Evolutionary conservation across 2,113 vertebrate species (phyloP), one percentile per base, ranked within the genome.

Genomic region (Pluvialis apricaria): DNA sequence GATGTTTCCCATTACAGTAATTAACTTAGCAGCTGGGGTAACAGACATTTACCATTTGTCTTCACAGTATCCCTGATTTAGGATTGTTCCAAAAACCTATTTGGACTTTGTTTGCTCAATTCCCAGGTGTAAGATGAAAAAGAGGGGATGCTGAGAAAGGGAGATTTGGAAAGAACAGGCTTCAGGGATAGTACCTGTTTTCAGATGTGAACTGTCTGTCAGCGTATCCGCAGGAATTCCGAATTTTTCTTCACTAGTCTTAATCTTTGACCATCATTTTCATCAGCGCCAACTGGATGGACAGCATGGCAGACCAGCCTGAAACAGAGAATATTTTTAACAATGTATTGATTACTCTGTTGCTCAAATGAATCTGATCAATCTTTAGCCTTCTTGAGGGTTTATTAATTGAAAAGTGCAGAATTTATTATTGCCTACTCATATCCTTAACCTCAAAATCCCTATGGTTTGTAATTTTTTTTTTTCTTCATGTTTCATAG

Each of bases 1-100:
- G 98, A 98, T 98, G 97, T 98, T 98, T 98, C 97, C 97, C 97
- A 98, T 98, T 98, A 98, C 92, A 97, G 97, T 98, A 98, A 98
- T 98, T 98, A 98, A 98, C 97, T 97, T 97, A 98, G 97, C 98
- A 98, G 97, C 98, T 98, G 98, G 98, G 97, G 96, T 80, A 98
- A 95, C 94, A 97, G 97, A 97, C 97, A 97, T 98, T 98, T 98
- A 97, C 96, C 97, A 97, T 98, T 98, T 97, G 94, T 98, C 98
- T 98, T 98, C 97, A 94, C 96, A 93, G 96, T 97, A 94, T 91
- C 91, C 96, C 94, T 97, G 94, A 84, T 96, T 95, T 94, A 97
- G 95, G 95, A 91, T 78, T 90, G 92, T 88, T 94, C 94, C 70
- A 64, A 97, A 92, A 65, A 90, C 76, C 94, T 71, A 58, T 91